Conservation (phyloP, 2,888 invertebrate species). For the Parochlus steinenii region DNA sequence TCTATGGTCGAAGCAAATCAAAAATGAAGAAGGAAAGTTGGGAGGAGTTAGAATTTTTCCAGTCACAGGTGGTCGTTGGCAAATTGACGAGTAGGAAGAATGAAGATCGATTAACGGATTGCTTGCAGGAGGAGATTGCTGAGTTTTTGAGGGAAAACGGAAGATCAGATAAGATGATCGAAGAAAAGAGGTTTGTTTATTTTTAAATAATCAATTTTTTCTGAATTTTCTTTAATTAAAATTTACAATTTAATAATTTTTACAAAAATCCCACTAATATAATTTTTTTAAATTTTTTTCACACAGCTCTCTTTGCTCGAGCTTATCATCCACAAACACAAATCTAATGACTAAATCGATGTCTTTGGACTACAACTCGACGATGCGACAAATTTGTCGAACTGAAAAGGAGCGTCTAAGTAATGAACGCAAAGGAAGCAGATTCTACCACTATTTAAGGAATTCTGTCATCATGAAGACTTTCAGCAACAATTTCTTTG, state of each 20-base stretch:
- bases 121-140: slow-evolving; percentile 7
- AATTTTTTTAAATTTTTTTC: no score
- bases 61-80: neutral
- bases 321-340: neutral
- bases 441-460: slow-evolving; percentile 2
- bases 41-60: no score
- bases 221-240: no score
- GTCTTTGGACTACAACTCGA: slow-evolving; percentile 51
- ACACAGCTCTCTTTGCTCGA: no score
- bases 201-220: no score
- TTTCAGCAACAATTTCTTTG: slow-evolving; percentile 1
- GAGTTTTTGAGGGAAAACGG: neutral
- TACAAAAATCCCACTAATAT: no score
- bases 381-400: slow-evolving; percentile 49
- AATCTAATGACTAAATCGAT: slow-evolving; percentile 27
- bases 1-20: neutral
- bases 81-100: neutral
- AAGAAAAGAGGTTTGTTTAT: no score
- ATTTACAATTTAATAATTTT: no score
- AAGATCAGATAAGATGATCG: neutral
- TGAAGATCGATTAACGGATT: neutral
- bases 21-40: neutral
- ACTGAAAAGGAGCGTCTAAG: slow-evolving; percentile 41
- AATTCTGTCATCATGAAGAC: neutral
- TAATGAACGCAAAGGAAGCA: slow-evolving; percentile 29